Conservation (phyloP, 2,797 vertebrate species). For the Melanotaenia maccullochi region DNA sequence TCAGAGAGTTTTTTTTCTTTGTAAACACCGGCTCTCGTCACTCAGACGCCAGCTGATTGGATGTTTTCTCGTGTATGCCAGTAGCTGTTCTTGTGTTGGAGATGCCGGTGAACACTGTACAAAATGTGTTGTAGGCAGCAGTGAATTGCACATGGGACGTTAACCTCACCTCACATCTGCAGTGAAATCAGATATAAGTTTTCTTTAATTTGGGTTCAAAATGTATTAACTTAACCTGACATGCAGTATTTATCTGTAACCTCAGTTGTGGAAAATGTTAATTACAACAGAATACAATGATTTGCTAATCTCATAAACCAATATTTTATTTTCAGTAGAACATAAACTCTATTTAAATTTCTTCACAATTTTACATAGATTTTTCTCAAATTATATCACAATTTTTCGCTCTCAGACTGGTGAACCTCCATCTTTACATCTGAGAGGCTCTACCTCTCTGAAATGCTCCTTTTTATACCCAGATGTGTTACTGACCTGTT, state of each 20-base stretch:
- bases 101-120: constrained; percentile 11
- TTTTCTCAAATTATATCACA: background rate
- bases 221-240: background rate
- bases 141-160: background rate
- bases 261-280: background rate
- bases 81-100: constrained; percentile 10
- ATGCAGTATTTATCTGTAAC: background rate
- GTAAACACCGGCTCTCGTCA: constrained; percentile 66
- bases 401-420: background rate
- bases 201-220: background rate
- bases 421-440: background rate
- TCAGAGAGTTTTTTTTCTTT: constrained; percentile 60
- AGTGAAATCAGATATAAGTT: background rate
- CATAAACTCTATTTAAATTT: too few species aligned
- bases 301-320: too few species aligned
- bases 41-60: constrained; percentile 36
- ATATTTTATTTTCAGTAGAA: too few species aligned
- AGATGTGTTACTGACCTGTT: too few species aligned
- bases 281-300: background rate
- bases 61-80: constrained; percentile 43
- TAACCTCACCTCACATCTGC: background rate
- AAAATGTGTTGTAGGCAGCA: background rate
- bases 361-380: background rate
- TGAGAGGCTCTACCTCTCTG: too few species aligned
- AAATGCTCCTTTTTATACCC: background rate